These are phyloP conservation scores for Chaetorhynchus papuensis DNA, from an alignment of 2,113 vertebrate genomes.

Conservation along the genomic window DNA sequence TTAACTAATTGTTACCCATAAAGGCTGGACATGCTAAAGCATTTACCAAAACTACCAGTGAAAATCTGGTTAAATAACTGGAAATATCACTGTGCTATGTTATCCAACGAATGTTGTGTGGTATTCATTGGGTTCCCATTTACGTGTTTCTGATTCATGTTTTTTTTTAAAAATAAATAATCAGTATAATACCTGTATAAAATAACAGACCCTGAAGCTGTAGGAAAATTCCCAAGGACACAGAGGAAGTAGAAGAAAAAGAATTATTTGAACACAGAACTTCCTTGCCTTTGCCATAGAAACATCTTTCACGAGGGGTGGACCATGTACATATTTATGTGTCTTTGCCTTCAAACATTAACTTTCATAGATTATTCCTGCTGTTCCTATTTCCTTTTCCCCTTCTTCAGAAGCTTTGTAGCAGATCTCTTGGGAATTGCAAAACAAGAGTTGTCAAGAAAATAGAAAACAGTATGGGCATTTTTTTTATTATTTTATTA, in stretches of 20 bases:
- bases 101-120: not conserved
- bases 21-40: not conserved
- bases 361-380: not conserved
- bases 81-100: not conserved
- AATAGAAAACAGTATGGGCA: not conserved
- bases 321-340: not conserved
- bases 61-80: not conserved
- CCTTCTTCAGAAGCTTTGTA: not conserved
- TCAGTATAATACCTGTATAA: not conserved
- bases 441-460: not conserved
- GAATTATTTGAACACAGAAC: not conserved
- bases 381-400: conserved; percentile 1
- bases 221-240: not conserved
- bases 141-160: not conserved
- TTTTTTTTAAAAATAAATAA: not conserved
- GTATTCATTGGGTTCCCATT: not conserved
- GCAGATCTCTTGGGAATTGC: not conserved
- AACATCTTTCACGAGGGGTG: not conserved
- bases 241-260: not conserved
- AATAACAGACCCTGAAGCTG: not conserved
- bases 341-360: not conserved
- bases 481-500: conserved; percentile 49
- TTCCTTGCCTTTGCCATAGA: not conserved
- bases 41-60: not conserved
- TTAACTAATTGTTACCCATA: not conserved